Evolutionary conservation across 2,888 invertebrate genomes (phyloP).

Genomic region (Lymantria monacha): DNA sequence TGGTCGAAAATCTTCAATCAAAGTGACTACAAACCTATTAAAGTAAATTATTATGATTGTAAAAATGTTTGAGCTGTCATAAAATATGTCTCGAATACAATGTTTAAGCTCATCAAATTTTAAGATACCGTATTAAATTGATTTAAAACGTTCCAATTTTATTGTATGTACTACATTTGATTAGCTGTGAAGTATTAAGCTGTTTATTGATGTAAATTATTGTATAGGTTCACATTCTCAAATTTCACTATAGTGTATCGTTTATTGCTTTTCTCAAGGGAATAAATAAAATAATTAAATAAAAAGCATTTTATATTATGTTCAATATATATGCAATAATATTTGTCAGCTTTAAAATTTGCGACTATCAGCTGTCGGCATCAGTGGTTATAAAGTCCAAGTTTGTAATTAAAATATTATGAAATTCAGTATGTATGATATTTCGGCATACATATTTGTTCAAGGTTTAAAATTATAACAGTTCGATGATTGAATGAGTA

Average conservation of each 20-base stretch:
- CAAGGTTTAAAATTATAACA: conserved; percentile 25
- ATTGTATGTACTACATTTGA: conserved; percentile 17
- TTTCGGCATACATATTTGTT: conserved; percentile 32
- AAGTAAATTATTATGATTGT: conserved; percentile 35
- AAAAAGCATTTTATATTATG: no score
- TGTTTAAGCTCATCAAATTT: conserved; percentile 32
- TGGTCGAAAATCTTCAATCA: conserved; percentile 38
- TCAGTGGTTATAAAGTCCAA: conserved; percentile 34
- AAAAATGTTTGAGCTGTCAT: conserved; percentile 41
- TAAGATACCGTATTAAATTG: conserved; percentile 26
- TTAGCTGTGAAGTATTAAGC: conserved; percentile 17
- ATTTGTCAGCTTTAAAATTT: conserved; percentile 37
- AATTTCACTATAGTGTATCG: neutral
- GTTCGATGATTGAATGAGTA: conserved; percentile 13
- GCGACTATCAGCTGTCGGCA: conserved; percentile 48
- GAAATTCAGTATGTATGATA: conserved; percentile 44
- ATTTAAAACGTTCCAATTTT: conserved; percentile 17
- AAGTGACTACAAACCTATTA: conserved; percentile 40
- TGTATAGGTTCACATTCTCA: neutral
- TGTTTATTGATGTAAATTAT: conserved; percentile 18
- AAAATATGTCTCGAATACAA: conserved; percentile 38
- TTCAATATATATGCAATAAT: conserved; percentile 11
- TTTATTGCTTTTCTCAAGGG: no score
- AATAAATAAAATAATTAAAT: no score
- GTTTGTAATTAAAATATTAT: conserved; percentile 52